Evolutionary conservation across 2,113 vertebrate genomes (phyloP), one percentile per base, ranked within the genome.

Genomic region (Hiodon tergisus): DNA sequence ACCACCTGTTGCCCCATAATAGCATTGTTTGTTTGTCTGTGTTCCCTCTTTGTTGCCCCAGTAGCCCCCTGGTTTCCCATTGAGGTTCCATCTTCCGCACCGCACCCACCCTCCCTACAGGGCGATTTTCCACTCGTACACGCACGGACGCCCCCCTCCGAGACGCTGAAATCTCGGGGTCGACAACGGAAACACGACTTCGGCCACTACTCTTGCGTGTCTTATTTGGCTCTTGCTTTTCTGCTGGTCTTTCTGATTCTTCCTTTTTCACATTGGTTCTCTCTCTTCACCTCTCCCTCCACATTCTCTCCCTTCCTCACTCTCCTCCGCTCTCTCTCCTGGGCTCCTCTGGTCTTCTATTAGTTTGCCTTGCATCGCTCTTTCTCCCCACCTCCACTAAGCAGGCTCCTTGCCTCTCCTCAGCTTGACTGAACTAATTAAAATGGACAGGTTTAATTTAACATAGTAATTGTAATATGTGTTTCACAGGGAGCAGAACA

Each of bases 341-440:
- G 4, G 9, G 6, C 11, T 6, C 11, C 55, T 57, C 55, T 8
- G 11, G 3, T 14, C 3, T 59, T 9, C 14, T 4, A 5, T 59
- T 59, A 3, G 9, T 9, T 9, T 59, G 3, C 14, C 58, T 14
- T 59, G 7, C 47, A 11, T 67, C 9, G 8, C 2, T 46, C 65
- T 46, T 46, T 67, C 46, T 17, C 17, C 46, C 46, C 65, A 46
- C 17, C 10, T 31, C 16, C 61, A 1, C 55, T 11, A 57, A 57
- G 55, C 6, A 57, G 6, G 2, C 48, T 6, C 9, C 67, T 68
- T 9, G 0, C 67, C 50, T 51, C 51, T 51, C 54, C 47, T 6
- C 48, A 60, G 16, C 48, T 11, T 77, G 62, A 72, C 72, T 77
- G 76, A 77, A 72, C 70, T 31, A 70, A 77, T 77, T 31, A 77